Conservation (phyloP, 2,797 vertebrate species). For the Epinephelus coioides region DNA sequence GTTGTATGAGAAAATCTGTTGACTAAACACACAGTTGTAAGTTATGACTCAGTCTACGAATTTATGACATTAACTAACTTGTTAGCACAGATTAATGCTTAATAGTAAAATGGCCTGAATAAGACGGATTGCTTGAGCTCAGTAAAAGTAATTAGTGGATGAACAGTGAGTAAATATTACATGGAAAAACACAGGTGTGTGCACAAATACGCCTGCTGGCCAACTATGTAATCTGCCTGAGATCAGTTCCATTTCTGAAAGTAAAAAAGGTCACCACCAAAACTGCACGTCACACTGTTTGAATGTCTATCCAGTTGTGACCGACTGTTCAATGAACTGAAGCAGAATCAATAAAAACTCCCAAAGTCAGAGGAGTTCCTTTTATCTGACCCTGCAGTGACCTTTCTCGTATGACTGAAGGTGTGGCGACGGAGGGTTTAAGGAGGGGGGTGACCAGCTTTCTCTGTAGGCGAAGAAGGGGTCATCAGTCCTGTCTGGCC, state of each 20-base stretch:
- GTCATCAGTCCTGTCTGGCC: constrained; percentile 93
- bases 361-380: constrained; percentile 73
- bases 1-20: not conserved
- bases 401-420: constrained; percentile 84
- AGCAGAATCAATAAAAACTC: constrained; percentile 86
- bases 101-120: not conserved
- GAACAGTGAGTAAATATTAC: constrained; percentile 29
- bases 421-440: constrained; percentile 56
- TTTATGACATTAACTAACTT: not conserved
- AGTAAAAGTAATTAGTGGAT: constrained; percentile 24
- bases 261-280: constrained; percentile 39
- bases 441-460: constrained; percentile 62
- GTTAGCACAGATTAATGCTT: not conserved
- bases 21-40: not conserved
- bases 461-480: constrained; percentile 70
- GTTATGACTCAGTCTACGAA: not conserved
- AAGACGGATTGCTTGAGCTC: constrained; percentile 28
- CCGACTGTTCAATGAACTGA: constrained; percentile 74
- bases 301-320: constrained; percentile 72
- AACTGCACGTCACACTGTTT: constrained; percentile 67
- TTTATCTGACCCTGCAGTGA: constrained; percentile 85
- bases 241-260: constrained; percentile 54
- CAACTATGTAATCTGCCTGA: constrained; percentile 40
- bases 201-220: constrained; percentile 6
- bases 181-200: constrained; percentile 21